These are phyloP conservation scores for Pristionchus arcanus DNA, from an alignment of 2,888 invertebrate genomes.

Conservation along the genomic window DNA sequence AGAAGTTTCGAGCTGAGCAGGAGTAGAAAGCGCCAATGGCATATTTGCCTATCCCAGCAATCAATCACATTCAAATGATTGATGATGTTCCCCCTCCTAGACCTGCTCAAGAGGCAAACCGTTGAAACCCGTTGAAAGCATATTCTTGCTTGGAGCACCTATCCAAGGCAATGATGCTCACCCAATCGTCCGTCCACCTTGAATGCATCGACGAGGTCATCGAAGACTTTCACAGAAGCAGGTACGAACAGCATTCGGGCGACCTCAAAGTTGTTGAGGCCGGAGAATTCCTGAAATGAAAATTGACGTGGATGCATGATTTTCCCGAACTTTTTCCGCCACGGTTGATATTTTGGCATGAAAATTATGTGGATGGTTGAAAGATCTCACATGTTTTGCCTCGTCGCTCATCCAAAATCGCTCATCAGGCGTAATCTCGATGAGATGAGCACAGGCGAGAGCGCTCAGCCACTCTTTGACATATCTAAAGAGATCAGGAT, in stretches of 20 bases:
- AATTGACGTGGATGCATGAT: no score
- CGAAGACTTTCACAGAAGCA: constrained; percentile 1
- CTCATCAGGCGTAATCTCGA: constrained; percentile 60
- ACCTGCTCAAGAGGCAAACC: no score
- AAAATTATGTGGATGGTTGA: no score
- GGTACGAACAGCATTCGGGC: constrained; percentile 45
- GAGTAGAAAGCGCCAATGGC: no score
- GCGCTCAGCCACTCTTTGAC: constrained; percentile 59
- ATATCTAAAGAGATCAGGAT: constrained; percentile 59
- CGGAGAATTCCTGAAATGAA: constrained; percentile 53
- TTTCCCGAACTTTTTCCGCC: no score
- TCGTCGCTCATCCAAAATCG: constrained; percentile 60
- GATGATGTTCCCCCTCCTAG: no score
- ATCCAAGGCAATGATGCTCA: no score
- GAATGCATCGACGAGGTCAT: constrained; percentile 49
- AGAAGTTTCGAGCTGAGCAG: not conserved
- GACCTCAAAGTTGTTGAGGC: constrained; percentile 51
- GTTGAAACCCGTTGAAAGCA: no score
- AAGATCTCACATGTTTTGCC: constrained; percentile 38
- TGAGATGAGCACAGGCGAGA: constrained; percentile 61
- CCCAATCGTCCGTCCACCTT: constrained; percentile 42
- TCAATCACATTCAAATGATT: no score
- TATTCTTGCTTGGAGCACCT: no score
- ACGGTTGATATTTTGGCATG: no score
- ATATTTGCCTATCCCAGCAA: no score